These are phyloP conservation scores for Panthera uncia DNA, from an alignment of 2,113 vertebrate genomes.

Conservation along the genomic window DNA sequence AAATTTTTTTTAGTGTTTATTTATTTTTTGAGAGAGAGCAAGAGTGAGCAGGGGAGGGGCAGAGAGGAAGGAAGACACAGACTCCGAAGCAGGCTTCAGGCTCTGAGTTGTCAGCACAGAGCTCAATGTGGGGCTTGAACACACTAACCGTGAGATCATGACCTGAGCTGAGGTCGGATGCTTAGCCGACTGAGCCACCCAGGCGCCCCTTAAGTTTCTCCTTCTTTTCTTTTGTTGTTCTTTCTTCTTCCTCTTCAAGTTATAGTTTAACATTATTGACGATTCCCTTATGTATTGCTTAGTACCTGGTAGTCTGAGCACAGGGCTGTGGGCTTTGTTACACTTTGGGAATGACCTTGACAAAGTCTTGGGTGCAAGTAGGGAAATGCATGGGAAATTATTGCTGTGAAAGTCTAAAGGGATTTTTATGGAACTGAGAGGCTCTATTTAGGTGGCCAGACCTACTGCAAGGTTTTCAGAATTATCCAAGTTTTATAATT, in stretches of 20 bases:
- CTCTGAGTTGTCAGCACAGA: no score
- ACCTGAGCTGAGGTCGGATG: no score
- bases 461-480: constrained; percentile 11
- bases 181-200: no score
- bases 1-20: no score
- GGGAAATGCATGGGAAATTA: not conserved
- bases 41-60: no score
- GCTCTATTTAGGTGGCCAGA: not conserved
- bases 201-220: not conserved
- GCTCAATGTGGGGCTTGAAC: no score
- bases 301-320: not conserved
- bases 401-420: not conserved
- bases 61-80: no score
- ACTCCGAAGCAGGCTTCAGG: no score
- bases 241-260: not conserved
- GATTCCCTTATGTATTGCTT: not conserved
- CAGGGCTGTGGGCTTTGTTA: not conserved
- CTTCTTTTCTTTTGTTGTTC: not conserved
- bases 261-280: not conserved
- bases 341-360: not conserved
- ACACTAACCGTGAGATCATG: no score
- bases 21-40: no score
- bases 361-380: not conserved
- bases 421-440: not conserved
- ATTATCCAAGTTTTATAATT: not conserved